Percentiles rank a stretch among this genome's conserved stretches.
These are phyloP conservation scores for Luperina nickerlii DNA, from an alignment of 2,888 invertebrate species.

Conservation along the genomic window DNA sequence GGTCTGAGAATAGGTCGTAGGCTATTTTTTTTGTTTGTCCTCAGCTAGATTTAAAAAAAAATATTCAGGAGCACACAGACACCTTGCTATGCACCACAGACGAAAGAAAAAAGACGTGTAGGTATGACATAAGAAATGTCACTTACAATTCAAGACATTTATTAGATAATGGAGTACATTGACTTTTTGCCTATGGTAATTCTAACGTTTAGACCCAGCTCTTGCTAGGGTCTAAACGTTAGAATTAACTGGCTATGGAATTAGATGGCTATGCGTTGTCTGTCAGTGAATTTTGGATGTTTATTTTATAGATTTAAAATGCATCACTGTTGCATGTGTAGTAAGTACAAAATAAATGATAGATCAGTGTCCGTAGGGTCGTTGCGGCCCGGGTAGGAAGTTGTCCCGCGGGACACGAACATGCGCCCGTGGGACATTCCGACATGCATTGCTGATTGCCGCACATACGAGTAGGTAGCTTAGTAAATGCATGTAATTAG, in stretches of 20 bases:
- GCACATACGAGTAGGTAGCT: constrained; percentile 22
- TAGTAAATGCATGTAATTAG: constrained; percentile 33
- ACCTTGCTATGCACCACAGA: too few relatives aligned
- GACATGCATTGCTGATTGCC: constrained; percentile 60
- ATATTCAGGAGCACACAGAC: too few relatives aligned
- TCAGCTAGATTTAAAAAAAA: too few relatives aligned
- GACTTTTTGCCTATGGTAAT: not conserved
- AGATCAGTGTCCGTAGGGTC: constrained; percentile 32
- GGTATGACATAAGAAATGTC: too few relatives aligned
- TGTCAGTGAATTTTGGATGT: not conserved
- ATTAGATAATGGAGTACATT: not conserved
- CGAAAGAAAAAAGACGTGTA: too few relatives aligned
- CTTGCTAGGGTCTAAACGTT: too few relatives aligned
- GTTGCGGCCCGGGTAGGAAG: constrained; percentile 48
- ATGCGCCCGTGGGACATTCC: constrained; percentile 57
- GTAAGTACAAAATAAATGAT: constrained; percentile 50
- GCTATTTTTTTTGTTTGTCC: too few relatives aligned
- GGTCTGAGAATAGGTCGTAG: too few relatives aligned
- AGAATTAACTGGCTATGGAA: too few relatives aligned
- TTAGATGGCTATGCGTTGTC: not conserved
- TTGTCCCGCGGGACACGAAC: constrained; percentile 43
- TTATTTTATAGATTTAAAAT: not conserved
- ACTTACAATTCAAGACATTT: not conserved
- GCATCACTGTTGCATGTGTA: constrained; percentile 21
- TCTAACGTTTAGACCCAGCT: not conserved